These are phyloP conservation scores for Peromyscus leucopus DNA, from an alignment of 2,113 vertebrate species.

Conservation along the genomic window DNA sequence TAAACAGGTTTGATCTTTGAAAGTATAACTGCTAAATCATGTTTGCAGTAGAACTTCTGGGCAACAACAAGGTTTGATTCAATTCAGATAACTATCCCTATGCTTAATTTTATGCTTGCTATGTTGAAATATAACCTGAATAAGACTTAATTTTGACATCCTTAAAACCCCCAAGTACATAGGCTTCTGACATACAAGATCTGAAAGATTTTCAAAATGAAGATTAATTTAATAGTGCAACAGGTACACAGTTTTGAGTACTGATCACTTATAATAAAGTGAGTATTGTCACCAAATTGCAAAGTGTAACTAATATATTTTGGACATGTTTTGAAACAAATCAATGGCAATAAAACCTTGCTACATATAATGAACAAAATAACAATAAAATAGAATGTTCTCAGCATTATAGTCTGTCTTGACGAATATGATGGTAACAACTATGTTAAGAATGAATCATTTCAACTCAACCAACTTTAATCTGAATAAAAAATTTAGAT, in stretches of 20 bases:
- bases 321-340: slow-evolving; percentile 35
- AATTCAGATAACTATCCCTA: background rate
- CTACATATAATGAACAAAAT: background rate
- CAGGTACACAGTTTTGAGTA: background rate
- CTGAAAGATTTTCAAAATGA: slow-evolving; percentile 14
- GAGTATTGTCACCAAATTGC: background rate
- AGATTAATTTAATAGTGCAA: background rate
- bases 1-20: background rate
- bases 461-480: background rate
- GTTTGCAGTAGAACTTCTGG: background rate
- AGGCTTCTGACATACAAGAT: background rate
- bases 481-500: background rate
- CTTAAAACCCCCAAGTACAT: background rate
- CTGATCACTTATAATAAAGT: background rate
- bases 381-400: background rate
- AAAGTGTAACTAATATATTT: background rate
- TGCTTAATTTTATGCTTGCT: background rate
- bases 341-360: background rate
- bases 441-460: background rate
- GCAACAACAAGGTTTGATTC: background rate
- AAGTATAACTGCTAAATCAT: background rate
- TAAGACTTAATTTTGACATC: background rate
- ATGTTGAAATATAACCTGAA: background rate
- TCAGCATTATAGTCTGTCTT: background rate
- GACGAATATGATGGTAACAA: background rate